Evolutionary conservation across 2,113 vertebrate genomes (phyloP).

Genomic region (Melanerpes formicivorus): DNA sequence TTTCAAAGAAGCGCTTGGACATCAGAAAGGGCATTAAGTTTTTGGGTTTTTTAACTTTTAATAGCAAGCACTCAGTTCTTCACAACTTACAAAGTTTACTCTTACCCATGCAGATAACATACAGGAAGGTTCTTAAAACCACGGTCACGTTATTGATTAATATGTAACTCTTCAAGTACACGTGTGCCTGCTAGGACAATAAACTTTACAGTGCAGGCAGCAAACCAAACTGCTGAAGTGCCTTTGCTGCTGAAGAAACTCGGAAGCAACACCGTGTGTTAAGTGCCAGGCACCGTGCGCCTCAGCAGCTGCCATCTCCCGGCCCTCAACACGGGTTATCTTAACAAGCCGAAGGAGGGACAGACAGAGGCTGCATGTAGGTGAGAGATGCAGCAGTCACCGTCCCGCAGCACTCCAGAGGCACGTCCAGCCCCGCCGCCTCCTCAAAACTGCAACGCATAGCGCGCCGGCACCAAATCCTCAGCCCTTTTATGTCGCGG

Average conservation of each 20-base stretch:
- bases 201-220: accelerated
- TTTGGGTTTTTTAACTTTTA: background rate
- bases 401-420: background rate
- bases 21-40: background rate
- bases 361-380: accelerated
- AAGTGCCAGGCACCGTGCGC: background rate
- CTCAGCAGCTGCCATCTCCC: accelerated
- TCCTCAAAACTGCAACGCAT: background rate
- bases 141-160: accelerated
- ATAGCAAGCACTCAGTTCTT: background rate
- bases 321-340: background rate
- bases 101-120: background rate
- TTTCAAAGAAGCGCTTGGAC: background rate
- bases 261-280: accelerated
- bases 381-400: accelerated
- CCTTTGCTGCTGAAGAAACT: accelerated
- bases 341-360: accelerated
- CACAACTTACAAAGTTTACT: accelerated
- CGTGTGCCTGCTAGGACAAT: accelerated
- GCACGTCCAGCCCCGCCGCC: background rate
- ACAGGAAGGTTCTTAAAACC: background rate
- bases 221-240: accelerated
- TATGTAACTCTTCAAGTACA: background rate
- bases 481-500: background rate
- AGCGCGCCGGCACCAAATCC: background rate